Conservation (phyloP, 1,140 invertebrate species). For the Megalonaias nervosa region DNA sequence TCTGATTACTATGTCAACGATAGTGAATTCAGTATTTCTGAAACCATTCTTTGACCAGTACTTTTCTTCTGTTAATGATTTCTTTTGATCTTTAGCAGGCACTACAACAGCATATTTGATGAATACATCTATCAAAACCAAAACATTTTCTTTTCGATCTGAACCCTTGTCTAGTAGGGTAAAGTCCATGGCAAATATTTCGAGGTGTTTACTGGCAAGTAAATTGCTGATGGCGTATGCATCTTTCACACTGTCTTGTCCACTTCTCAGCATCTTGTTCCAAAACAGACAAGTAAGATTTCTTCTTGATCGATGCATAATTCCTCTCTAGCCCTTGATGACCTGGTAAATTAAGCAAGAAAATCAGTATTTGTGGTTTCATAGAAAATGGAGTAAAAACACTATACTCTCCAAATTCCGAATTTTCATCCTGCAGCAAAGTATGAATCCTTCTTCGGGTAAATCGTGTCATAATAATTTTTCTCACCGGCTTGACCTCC, state of each 20-base stretch:
- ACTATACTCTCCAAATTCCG: constrained; percentile 10
- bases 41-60: no score
- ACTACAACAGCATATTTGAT: no score
- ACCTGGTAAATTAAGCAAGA: constrained; percentile 15
- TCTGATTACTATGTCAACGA: no score
- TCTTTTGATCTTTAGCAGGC: no score
- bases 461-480: not conserved
- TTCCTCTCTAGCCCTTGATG: constrained; percentile 36
- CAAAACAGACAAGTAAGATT: constrained; percentile 36
- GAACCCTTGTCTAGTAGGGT: no score
- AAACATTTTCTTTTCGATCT: no score
- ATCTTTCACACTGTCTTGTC: not conserved
- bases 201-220: no score
- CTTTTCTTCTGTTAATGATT: no score
- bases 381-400: not conserved
- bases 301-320: constrained; percentile 4
- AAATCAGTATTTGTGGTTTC: not conserved
- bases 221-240: no score
- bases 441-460: not conserved
- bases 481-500: not conserved
- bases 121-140: no score
- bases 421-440: not conserved
- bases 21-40: no score
- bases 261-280: constrained; percentile 12
- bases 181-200: no score